A percentile compares a stretch with the other conserved stretches of the same genome.
phyloP scores from a whole-genome alignment of 2,888 invertebrate species.

The Torymus auratus region DNA sequence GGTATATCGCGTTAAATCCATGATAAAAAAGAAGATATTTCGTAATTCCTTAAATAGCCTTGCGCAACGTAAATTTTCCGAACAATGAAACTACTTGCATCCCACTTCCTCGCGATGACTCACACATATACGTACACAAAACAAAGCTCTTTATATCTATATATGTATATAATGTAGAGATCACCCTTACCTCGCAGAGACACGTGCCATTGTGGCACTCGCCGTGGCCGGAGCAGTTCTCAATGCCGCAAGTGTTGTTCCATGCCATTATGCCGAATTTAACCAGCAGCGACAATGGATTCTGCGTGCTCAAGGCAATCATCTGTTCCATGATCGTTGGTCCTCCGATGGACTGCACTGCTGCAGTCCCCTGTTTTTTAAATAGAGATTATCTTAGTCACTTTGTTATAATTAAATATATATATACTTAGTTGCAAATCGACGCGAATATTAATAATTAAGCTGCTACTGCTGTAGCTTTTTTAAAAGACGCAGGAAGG shows the following conservation, averaged over 20 bases:
- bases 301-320: slow-evolving; percentile 74
- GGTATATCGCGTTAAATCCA: too few species aligned
- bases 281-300: slow-evolving; percentile 74
- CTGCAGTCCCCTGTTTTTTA: slow-evolving; percentile 65
- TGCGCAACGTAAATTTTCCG: background rate
- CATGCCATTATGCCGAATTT: slow-evolving; percentile 75
- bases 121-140: too few species aligned
- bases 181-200: slow-evolving; percentile 86
- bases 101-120: too few species aligned
- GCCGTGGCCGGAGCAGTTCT: slow-evolving; percentile 92
- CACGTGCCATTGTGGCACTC: slow-evolving; percentile 95
- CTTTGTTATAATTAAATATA: too few species aligned
- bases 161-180: too few species aligned
- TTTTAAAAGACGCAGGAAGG: too few species aligned
- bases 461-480: too few species aligned
- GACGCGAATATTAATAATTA: too few species aligned
- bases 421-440: too few species aligned
- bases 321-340: slow-evolving; percentile 74
- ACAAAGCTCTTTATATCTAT: too few species aligned
- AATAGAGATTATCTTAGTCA: too few species aligned
- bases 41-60: background rate
- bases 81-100: background rate
- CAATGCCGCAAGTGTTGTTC: slow-evolving; percentile 80
- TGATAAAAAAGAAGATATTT: background rate
- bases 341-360: slow-evolving; percentile 65